Evolutionary conservation across 2,797 vertebrate genomes (phyloP).

Genomic region (Acanthopagrus latus): DNA sequence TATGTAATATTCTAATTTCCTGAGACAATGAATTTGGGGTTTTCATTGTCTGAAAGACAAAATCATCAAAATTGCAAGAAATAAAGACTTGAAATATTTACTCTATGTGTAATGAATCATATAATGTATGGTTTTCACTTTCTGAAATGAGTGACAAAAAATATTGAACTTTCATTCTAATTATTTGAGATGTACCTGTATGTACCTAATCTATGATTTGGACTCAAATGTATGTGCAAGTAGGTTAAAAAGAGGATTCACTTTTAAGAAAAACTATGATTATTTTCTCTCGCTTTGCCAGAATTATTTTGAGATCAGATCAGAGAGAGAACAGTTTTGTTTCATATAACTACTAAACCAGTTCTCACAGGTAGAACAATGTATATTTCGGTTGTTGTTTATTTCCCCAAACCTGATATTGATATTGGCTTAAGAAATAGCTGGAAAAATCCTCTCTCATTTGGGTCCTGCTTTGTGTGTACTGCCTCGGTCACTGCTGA

Average conservation of each 20-base stretch:
- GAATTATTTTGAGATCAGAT: background rate
- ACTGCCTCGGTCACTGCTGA: constrained; percentile 66
- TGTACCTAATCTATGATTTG: background rate
- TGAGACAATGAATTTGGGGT: too few relatives aligned
- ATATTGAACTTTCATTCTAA: too few relatives aligned
- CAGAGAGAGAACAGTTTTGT: background rate
- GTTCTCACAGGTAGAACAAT: constrained; percentile 19
- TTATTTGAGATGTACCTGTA: too few relatives aligned
- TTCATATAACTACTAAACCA: background rate
- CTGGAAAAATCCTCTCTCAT: constrained; percentile 28
- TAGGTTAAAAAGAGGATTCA: background rate
- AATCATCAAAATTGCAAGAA: too few relatives aligned
- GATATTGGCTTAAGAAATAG: constrained; percentile 56
- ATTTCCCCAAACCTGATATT: constrained; percentile 36
- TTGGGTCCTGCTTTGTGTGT: constrained; percentile 46
- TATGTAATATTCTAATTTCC: too few relatives aligned
- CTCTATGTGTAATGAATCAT: too few relatives aligned
- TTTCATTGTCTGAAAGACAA: too few relatives aligned
- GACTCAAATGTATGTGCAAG: background rate
- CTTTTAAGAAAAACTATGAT: background rate
- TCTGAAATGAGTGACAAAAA: too few relatives aligned
- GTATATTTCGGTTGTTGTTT: constrained; percentile 17
- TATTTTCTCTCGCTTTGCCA: background rate
- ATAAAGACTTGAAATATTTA: too few relatives aligned
- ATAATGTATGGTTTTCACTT: too few relatives aligned